Percentiles rank a stretch among this genome's conserved stretches.
phyloP scores from a whole-genome alignment of 1,140 invertebrate species.

The Phthorimaea operculella region DNA sequence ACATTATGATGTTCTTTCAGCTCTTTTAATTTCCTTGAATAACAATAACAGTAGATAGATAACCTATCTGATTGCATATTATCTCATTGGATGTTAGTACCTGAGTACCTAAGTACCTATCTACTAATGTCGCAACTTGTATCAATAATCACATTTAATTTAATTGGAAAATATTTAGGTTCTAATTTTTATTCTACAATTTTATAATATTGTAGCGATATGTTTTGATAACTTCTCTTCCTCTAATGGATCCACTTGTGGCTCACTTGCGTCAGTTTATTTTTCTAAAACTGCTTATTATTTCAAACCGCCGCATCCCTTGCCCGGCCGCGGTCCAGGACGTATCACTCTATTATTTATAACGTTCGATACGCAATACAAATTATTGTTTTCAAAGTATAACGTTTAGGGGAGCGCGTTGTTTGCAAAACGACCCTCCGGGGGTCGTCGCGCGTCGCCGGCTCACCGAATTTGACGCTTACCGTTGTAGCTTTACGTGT shows the following conservation, averaged over 20 bases:
- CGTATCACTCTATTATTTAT: conserved; percentile 68
- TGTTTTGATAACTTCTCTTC: too few relatives aligned
- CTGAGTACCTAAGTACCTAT: too few relatives aligned
- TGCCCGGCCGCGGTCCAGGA: conserved; percentile 34
- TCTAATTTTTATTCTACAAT: too few relatives aligned
- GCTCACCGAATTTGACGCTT: conserved; percentile 41
- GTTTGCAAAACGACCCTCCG: conserved; percentile 60
- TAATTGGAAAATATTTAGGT: too few relatives aligned
- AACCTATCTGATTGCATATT: too few relatives aligned
- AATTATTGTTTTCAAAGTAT: conserved; percentile 69
- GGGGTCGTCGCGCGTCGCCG: conserved; percentile 19
- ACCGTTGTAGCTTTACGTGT: conserved; percentile 31
- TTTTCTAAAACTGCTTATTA: conserved; percentile 15
- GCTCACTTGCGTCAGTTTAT: background rate
- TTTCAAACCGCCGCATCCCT: conserved; percentile 27
- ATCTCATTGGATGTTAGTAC: too few relatives aligned
- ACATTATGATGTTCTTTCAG: too few relatives aligned
- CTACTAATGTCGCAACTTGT: too few relatives aligned
- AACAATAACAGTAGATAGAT: too few relatives aligned
- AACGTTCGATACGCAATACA: conserved; percentile 67
- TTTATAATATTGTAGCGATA: too few relatives aligned
- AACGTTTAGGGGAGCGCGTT: conserved; percentile 64
- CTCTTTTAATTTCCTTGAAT: too few relatives aligned
- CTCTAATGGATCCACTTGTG: background rate
- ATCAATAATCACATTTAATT: too few relatives aligned